Evolutionary conservation across 2,797 vertebrate genomes (phyloP).

Genomic region (Bradypus variegatus): DNA sequence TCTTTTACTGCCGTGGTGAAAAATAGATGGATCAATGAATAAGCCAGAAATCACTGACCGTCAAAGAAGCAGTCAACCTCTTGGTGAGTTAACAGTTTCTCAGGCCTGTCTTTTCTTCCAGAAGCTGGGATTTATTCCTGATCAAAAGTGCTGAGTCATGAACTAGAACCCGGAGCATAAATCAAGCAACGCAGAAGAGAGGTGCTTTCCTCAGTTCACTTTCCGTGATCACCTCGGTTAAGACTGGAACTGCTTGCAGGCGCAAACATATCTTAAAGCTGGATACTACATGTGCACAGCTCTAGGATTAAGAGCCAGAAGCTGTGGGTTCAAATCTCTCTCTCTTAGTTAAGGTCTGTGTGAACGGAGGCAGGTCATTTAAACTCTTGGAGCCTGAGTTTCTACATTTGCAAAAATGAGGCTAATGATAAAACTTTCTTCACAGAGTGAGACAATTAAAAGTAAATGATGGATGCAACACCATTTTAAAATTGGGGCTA

Average conservation of each 20-base stretch:
- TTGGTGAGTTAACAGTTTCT: background rate
- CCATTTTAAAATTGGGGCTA: background rate
- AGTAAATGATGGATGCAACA: background rate
- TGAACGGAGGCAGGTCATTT: background rate
- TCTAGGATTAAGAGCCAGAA: background rate
- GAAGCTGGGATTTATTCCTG: background rate
- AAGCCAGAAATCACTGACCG: background rate
- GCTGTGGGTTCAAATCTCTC: background rate
- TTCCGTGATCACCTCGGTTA: background rate
- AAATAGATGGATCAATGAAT: slow-evolving; percentile 14
- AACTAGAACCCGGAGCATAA: fast-evolving
- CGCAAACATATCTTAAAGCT: fast-evolving
- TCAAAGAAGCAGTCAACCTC: background rate
- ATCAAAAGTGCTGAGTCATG: background rate
- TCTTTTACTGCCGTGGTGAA: background rate
- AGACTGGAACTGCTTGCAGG: background rate
- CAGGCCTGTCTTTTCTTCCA: background rate
- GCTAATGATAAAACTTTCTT: background rate
- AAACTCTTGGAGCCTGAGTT: background rate
- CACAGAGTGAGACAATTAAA: background rate
- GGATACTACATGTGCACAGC: fast-evolving
- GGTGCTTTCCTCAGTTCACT: fast-evolving
- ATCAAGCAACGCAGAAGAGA: background rate
- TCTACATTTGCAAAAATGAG: background rate
- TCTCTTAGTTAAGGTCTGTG: background rate